Evolutionary conservation across 1,140 invertebrate species (phyloP).

Genomic region (Pomacea maculata): DNA sequence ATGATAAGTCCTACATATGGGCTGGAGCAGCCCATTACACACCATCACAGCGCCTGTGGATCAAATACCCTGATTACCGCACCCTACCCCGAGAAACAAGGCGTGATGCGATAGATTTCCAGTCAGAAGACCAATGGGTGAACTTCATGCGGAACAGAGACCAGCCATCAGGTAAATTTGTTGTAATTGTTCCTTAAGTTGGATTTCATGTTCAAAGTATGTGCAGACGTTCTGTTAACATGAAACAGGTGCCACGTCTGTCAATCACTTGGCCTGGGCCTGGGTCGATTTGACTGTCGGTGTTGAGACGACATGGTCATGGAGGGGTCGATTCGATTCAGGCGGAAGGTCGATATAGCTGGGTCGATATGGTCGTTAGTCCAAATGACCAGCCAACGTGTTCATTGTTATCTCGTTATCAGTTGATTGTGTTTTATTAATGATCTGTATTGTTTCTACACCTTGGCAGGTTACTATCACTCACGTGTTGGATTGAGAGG

Average conservation of each 20-base stretch:
- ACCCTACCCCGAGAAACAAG: slow-evolving; percentile 48
- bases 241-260: too few species aligned
- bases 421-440: too few species aligned
- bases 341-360: too few species aligned
- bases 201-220: not conserved
- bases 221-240: not conserved
- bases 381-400: not conserved
- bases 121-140: slow-evolving; percentile 54
- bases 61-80: slow-evolving; percentile 46
- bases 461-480: slow-evolving; percentile 46
- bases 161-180: slow-evolving; percentile 45
- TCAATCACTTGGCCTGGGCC: too few species aligned
- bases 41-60: slow-evolving; percentile 50
- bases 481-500: slow-evolving; percentile 46
- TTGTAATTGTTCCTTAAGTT: not conserved
- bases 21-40: slow-evolving; percentile 54
- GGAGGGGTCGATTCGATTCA: too few species aligned
- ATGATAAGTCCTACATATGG: slow-evolving; percentile 54
- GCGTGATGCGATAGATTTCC: slow-evolving; percentile 53
- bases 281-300: too few species aligned
- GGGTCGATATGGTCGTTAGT: too few species aligned
- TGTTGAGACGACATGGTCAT: too few species aligned
- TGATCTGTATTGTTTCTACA: not conserved
- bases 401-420: not conserved
- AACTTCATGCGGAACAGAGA: slow-evolving; percentile 51